Percentiles rank a stretch among this genome's conserved stretches.
These are phyloP conservation scores for Latheticus oryzae DNA, from an alignment of 2,888 invertebrate genomes.

Conservation along the genomic window DNA sequence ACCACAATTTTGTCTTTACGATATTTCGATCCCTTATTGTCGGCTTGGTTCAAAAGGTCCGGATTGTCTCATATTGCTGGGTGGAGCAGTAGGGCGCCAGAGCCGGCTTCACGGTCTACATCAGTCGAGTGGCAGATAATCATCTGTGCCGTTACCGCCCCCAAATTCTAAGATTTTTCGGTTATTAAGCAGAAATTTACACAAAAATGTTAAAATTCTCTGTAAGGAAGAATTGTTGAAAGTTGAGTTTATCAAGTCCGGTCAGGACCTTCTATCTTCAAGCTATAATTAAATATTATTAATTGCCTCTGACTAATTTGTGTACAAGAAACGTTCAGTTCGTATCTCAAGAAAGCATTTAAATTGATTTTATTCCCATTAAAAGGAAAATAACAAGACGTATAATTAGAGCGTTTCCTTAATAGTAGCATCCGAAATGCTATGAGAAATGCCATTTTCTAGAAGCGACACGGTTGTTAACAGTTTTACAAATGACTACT, in stretches of 20 bases:
- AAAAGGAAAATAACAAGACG: constrained; percentile 20
- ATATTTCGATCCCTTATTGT: constrained; percentile 21
- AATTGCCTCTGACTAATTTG: constrained; percentile 31
- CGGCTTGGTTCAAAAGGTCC: constrained; percentile 30
- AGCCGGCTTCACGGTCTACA: constrained; percentile 60
- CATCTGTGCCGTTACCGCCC: constrained; percentile 31
- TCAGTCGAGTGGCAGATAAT: constrained; percentile 42
- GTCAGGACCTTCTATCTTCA: constrained; percentile 11
- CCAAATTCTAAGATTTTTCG: constrained; percentile 16
- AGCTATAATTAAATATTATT: constrained; percentile 28
- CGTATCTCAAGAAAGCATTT: constrained; percentile 16
- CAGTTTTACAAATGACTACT: constrained; percentile 45
- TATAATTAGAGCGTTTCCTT: constrained; percentile 16
- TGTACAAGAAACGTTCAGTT: constrained; percentile 19
- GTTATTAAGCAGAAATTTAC: constrained; percentile 3
- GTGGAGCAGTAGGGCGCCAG: constrained; percentile 64
- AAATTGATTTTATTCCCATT: constrained; percentile 31
- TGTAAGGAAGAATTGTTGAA: not conserved
- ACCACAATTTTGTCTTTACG: constrained; percentile 19
- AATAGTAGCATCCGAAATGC: not conserved
- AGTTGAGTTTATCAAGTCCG: not conserved
- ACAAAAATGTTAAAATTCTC: constrained; percentile 1
- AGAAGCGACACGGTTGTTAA: constrained; percentile 44
- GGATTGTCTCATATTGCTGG: constrained; percentile 59
- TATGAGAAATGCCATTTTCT: constrained; percentile 28